Percentiles rank a stretch among this genome's conserved stretches.
Conservation (phyloP, 2,797 vertebrate species). For the Xenops minutus region DNA sequence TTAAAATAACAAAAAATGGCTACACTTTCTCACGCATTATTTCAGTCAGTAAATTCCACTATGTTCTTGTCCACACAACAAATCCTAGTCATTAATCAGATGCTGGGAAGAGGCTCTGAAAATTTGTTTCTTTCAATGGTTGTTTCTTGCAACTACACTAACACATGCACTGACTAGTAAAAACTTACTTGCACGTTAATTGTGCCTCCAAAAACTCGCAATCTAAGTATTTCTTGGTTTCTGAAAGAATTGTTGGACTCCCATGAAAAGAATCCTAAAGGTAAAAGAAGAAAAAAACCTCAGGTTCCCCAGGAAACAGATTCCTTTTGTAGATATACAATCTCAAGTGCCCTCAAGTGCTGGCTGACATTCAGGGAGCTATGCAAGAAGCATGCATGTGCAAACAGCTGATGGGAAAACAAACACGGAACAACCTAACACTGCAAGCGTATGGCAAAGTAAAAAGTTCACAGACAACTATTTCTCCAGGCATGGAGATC, state of each 20-base stretch:
- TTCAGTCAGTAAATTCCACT: background rate
- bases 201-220: background rate
- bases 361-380: slow-evolving; percentile 15
- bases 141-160: background rate
- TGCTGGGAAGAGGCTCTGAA: background rate
- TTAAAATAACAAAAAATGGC: background rate
- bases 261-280: background rate
- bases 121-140: background rate
- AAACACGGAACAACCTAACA: background rate
- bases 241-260: background rate
- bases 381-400: slow-evolving; percentile 15
- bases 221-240: background rate
- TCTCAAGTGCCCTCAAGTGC: slow-evolving; percentile 36
- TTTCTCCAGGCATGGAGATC: background rate
- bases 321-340: slow-evolving; percentile 22
- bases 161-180: background rate
- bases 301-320: slow-evolving; percentile 29
- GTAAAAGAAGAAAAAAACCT: background rate
- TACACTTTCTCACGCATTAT: background rate
- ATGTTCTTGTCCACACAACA: background rate
- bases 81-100: background rate
- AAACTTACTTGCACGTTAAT: background rate
- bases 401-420: slow-evolving; percentile 34
- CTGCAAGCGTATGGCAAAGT: background rate
- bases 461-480: background rate